phyloP scores from a whole-genome alignment of 2,888 invertebrate genomes.

The Biston stratarius region DNA sequence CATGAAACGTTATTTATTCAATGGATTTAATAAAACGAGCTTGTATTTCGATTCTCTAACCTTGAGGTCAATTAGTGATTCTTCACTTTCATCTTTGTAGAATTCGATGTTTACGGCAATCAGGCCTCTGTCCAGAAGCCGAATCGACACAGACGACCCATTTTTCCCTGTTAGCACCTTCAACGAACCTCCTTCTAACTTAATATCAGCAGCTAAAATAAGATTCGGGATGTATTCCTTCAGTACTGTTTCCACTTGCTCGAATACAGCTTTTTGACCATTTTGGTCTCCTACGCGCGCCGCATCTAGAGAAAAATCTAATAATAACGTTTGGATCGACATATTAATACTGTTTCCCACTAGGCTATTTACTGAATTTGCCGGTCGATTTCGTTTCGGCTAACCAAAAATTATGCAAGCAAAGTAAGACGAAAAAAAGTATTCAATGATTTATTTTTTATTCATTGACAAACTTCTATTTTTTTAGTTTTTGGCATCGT shows the following conservation, averaged over 20 bases:
- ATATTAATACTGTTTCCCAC: slow-evolving; percentile 69
- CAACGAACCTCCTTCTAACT: slow-evolving; percentile 90
- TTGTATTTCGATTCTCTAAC: slow-evolving; percentile 74
- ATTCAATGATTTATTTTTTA: no score
- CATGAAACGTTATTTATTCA: slow-evolving; percentile 18
- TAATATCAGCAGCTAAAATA: slow-evolving; percentile 89
- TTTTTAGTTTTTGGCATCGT: not conserved
- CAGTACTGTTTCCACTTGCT: slow-evolving; percentile 89
- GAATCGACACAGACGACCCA: slow-evolving; percentile 89
- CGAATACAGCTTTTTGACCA: slow-evolving; percentile 88
- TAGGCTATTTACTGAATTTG: slow-evolving; percentile 16
- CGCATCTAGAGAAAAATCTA: slow-evolving; percentile 93
- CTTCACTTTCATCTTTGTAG: slow-evolving; percentile 91
- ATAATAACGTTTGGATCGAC: slow-evolving; percentile 92
- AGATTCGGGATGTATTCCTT: slow-evolving; percentile 91
- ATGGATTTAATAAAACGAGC: slow-evolving; percentile 7
- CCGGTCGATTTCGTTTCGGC: slow-evolving; percentile 5
- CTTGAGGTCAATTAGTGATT: slow-evolving; percentile 91
- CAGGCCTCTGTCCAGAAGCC: slow-evolving; percentile 91
- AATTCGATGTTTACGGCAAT: slow-evolving; percentile 94
- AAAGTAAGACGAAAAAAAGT: not conserved
- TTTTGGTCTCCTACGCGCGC: slow-evolving; percentile 88
- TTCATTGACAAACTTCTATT: not conserved
- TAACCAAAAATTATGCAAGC: slow-evolving; percentile 21
- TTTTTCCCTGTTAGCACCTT: slow-evolving; percentile 90